Evolutionary conservation across 2,113 vertebrate genomes (phyloP), one percentile per base, ranked within the genome.

Genomic region (Mobula hypostoma): DNA sequence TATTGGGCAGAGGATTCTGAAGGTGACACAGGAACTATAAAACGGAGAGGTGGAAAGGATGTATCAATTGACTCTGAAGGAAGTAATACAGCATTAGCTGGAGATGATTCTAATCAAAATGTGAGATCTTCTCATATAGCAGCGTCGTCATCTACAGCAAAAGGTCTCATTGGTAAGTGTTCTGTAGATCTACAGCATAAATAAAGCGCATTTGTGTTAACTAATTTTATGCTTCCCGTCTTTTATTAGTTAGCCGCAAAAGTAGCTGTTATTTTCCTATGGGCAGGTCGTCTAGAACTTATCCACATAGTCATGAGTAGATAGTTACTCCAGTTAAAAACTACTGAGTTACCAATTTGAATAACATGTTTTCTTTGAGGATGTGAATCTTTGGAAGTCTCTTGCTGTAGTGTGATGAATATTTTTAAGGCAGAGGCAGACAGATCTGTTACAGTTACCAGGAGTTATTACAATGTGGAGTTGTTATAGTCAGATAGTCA

Each of bases 1-100:
- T 99, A 98, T 96, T 99, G 98, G 98, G 98, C 98, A 40, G 99
- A 99, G 95, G 99, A 99, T 96, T 98, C 98, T 0, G 99, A 99
- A 96, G 99, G 99, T 0, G 99, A 99, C 94, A 99, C 99, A 0
- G 99, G 99, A 94, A 99, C 99, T 94, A 99, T 99, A 95, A 99
- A 99, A 96, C 97, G 99, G 94, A 96, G 98, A 94, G 99, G 99
- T 66, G 99, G 99, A 80, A 99, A 99, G 95, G 99, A 99, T 70
- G 98, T 99, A 80, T 97, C 97, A 0, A 95, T 95, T 0, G 99
- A 99, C 95, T 97, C 98, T 0, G 98, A 99, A 94, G 98, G 98
- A 72, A 97, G 97, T 95, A 98, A 97, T 96, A 96, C 98, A 0
- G 97, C 98, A 80, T 97, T 97, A 7, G 96, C 98, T 94, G 96